A percentile compares a stretch with the other conserved stretches of the same genome.
These are phyloP conservation scores for Rotaria macrura DNA, from an alignment of 2,888 invertebrate species.

Conservation along the genomic window DNA sequence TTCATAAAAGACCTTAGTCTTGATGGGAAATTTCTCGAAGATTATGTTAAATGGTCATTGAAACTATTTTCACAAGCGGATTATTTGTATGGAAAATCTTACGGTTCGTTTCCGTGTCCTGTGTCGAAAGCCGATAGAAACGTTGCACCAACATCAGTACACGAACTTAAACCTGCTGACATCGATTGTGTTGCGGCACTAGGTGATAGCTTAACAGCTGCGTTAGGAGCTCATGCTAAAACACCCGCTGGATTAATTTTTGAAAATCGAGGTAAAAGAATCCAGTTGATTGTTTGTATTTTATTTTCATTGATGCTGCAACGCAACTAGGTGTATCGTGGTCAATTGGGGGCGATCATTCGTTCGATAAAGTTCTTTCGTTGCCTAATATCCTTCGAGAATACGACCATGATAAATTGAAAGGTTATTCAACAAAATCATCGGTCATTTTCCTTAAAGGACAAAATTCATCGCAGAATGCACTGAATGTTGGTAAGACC, in stretches of 20 bases:
- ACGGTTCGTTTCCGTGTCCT: not conserved
- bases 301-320: too few relatives aligned
- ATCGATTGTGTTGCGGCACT: constrained; percentile 40
- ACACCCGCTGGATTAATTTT: constrained; percentile 39
- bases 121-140: not conserved
- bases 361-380: constrained; percentile 37
- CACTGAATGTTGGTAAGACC: not conserved
- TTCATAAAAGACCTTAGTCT: not conserved
- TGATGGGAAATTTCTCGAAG: not conserved
- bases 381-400: constrained; percentile 41
- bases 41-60: constrained; percentile 6
- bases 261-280: constrained; percentile 38
- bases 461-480: not conserved
- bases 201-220: constrained; percentile 43
- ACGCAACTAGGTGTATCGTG: constrained; percentile 40
- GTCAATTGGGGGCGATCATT: constrained; percentile 42
- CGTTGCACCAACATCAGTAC: constrained; percentile 37
- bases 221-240: constrained; percentile 40
- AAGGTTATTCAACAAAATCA: constrained; percentile 39
- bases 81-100: not conserved
- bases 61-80: not conserved
- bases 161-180: constrained; percentile 39
- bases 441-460: constrained; percentile 34
- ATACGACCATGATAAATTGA: constrained; percentile 41
- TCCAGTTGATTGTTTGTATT: not conserved